A percentile compares a stretch with the other conserved stretches of the same genome.
Evolutionary conservation across 2,888 invertebrate genomes (phyloP).

Genomic region (Tenthredo distinguenda): DNA sequence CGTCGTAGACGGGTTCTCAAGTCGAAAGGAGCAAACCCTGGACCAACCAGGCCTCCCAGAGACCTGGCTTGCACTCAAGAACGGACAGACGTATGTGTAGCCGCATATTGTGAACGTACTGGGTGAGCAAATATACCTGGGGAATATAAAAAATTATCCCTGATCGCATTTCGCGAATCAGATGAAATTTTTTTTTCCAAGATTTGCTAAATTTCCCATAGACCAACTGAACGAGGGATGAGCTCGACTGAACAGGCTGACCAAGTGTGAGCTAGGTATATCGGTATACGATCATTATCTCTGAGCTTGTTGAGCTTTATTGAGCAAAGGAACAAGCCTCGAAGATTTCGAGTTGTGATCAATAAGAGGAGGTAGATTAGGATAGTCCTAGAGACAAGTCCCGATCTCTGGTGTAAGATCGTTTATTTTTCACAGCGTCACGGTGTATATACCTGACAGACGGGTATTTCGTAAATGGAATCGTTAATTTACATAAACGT

Average conservation of each 20-base stretch:
- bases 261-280: background rate
- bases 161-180: background rate
- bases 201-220: too few species aligned
- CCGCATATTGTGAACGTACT: constrained; percentile 11
- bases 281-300: background rate
- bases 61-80: constrained; percentile 13
- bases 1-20: constrained; percentile 44
- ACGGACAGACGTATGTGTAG: constrained; percentile 29
- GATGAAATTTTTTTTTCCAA: background rate
- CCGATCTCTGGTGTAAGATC: constrained; percentile 45
- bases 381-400: constrained; percentile 9
- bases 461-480: constrained; percentile 48
- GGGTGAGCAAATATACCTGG: background rate
- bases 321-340: background rate
- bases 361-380: background rate
- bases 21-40: constrained; percentile 24
- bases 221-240: too few species aligned
- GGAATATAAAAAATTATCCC: background rate
- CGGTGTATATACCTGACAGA: constrained; percentile 39
- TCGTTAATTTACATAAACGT: constrained; percentile 52
- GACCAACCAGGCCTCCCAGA: constrained; percentile 10
- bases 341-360: background rate
- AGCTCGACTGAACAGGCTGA: too few species aligned
- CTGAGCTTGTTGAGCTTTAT: constrained; percentile 27
- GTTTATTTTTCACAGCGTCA: constrained; percentile 37